Evolutionary conservation across 2,113 vertebrate species (phyloP).

Genomic region (Catagonus wagneri): DNA sequence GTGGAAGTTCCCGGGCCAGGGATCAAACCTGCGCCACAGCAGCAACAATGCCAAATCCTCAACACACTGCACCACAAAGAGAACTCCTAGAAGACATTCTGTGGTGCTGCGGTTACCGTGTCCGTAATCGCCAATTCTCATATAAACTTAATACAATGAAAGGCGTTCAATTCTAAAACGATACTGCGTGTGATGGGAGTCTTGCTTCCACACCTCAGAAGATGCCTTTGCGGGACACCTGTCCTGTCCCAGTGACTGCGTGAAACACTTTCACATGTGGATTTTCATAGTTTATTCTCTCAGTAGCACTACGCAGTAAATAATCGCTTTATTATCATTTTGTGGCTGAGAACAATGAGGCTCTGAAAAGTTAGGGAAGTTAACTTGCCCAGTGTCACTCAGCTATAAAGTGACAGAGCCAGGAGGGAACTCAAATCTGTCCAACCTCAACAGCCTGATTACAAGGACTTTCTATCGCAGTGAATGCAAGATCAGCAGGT

Average conservation of each 20-base stretch:
- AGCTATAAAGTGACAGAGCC: neutral
- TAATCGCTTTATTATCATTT: constrained; percentile 11
- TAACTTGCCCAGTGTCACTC: neutral
- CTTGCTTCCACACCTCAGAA: neutral
- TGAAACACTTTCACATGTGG: neutral
- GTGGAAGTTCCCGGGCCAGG: too few relatives aligned
- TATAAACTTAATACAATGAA: neutral
- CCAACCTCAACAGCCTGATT: neutral
- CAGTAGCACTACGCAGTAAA: neutral
- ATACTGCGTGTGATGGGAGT: neutral
- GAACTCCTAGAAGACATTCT: neutral
- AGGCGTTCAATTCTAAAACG: neutral
- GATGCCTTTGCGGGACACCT: neutral
- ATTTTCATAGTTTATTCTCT: constrained; percentile 35
- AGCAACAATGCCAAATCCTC: too few relatives aligned
- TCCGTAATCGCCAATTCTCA: neutral
- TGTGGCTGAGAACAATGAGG: neutral
- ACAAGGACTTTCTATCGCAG: neutral
- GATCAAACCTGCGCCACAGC: too few relatives aligned
- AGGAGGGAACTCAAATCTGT: neutral
- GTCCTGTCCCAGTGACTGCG: neutral
- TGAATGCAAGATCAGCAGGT: neutral
- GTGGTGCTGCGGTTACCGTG: neutral
- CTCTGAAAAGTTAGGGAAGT: neutral
- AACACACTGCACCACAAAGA: too few relatives aligned